Evolutionary conservation across 2,888 invertebrate genomes (phyloP).

Genomic region (Leucophenga montana): DNA sequence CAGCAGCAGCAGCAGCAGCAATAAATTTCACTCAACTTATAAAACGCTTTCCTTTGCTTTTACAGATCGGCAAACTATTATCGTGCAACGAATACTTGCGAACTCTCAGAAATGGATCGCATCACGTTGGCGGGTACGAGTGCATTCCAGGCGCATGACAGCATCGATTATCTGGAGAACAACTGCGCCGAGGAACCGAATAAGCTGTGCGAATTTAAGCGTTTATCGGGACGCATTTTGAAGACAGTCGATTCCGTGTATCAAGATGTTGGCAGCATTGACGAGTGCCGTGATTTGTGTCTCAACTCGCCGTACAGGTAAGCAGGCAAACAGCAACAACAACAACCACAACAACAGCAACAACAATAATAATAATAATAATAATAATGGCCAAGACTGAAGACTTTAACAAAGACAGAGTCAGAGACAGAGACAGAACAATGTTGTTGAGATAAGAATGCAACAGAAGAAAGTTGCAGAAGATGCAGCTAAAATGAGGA

Average conservation of each 20-base stretch:
- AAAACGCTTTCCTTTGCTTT: conserved; percentile 30
- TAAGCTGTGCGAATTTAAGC: conserved; percentile 93
- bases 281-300: conserved; percentile 91
- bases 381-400: too few species aligned
- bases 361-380: not conserved
- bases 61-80: conserved; percentile 92
- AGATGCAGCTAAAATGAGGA: conserved; percentile 4
- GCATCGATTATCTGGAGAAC: conserved; percentile 89
- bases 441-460: not conserved
- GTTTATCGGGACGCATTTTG: conserved; percentile 87
- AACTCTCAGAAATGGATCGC: conserved; percentile 92
- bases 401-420: too few species aligned
- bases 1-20: not conserved
- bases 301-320: conserved; percentile 87
- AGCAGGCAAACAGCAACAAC: conserved; percentile 31
- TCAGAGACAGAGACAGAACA: not conserved
- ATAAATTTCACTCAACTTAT: conserved; percentile 20
- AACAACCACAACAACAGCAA: not conserved
- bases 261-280: conserved; percentile 88
- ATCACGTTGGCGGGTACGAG: conserved; percentile 89
- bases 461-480: not conserved
- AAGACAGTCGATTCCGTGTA: conserved; percentile 95
- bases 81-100: conserved; percentile 88
- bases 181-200: conserved; percentile 94
- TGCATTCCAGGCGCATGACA: conserved; percentile 81